Base-by-base conservation (phyloP, 2,888 invertebrate species). In the Ctenicera cuprea region DNA sequence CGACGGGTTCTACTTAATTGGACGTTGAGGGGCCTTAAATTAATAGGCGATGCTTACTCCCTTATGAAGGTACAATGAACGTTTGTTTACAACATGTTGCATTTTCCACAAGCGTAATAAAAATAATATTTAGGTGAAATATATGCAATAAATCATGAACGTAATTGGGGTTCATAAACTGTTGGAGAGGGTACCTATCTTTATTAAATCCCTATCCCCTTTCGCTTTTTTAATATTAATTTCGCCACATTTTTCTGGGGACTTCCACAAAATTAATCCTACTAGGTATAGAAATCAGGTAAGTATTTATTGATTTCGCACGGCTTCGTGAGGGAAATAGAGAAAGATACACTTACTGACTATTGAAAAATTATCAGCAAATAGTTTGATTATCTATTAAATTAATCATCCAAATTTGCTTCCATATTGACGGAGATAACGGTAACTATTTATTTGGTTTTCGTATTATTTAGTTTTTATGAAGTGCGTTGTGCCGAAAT, bases 381-480 rank as follows among this genome's bases (percentile, higher is more conserved):
- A 26, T 54, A 26, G 22, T 54, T 67, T 67, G 67, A 67, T 67
- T 67, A 67, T 67, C 67, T 43, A 22, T 43, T 43, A 50, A 52
- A 52, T 52, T 33, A 38, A 59, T 59, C 57, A 38, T 18, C 33
- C 33, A 0, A n/a, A 59, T 38, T 57, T 41, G 59, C 41, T 59
- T 20, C 59, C 59, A 38, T 59, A 59, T 59, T 59, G 59, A 38
- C 22, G 9, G 38, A 59, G 59, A 59, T 59, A 59, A 50, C 22
- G n/a, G 14, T 50, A 1, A n/a, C 1, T 66, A 43, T 67, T 52
- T 67, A 26, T 67, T 67, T 67, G 22, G 50, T 50, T 54, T 66
- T 12, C 26, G 16, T 52, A 16, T 43, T 54, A 67, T 67, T 67
- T 57, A 30, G 33, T 57, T 67, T 67, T 38, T 54, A 54, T 59